Evolutionary conservation across 1,140 invertebrate genomes (phyloP), one percentile per base, ranked within the genome.

Genomic region (Lucilia cuprina): DNA sequence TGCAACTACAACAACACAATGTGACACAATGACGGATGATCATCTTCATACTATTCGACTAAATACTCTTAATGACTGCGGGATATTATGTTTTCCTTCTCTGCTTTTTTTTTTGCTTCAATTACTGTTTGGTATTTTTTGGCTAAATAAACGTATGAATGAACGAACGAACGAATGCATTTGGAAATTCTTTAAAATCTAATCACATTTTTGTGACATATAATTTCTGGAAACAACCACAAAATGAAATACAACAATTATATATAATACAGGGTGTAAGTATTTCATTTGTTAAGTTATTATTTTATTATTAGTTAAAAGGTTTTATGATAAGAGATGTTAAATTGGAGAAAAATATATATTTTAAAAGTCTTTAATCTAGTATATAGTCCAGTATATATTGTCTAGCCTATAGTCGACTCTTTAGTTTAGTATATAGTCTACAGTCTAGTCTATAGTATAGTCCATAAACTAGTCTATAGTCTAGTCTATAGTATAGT

Each of bases 201-300:
- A 77, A 77, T 77, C 70, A 30, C 19, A 74, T 41, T 41, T 41
- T 41, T 41, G 5, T 41, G 41, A 12, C 70, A 41, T 77, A 41
- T 30, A 35, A 77, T 55, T 55, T 55, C 50, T n/a, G 17, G 41
- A 41, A 78, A 80, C 25, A 47, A 25, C 34, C 77, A 70, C 47
- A 35, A 19, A 19, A 78, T 34, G 21, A 60, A 49, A 5, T 35
- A 49, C 77, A 82, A 70, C 25, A 30, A 30, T 30, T 30, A 30
- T 30, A 30, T 49, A 49, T 13, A 82, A 41, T 47, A 84, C 60
- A 84, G 83, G 83, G 83, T 49, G 83, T 84, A 84, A 84, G 83
- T 84, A 82, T 65, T 49, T 35, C 34, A 49, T 55, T 49, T 50
- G 14, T 49, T 55, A 14, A 74, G 30, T 50, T 30, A 50, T 77